Base-by-base conservation (phyloP, 2,888 invertebrate species). In the Apocheima hispidaria region DNA sequence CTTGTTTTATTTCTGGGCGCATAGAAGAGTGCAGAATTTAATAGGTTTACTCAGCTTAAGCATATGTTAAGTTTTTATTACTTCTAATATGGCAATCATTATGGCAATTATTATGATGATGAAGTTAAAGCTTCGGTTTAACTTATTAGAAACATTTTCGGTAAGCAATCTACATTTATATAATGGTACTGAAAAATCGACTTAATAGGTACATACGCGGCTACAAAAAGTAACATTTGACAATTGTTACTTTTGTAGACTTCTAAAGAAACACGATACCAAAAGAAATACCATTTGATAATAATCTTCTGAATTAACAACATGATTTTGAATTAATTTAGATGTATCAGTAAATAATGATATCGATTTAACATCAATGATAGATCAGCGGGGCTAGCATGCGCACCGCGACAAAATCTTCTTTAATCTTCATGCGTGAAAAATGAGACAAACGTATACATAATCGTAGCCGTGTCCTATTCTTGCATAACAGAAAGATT, bases 81-180 rank as follows among this genome's bases (percentile, higher is more conserved):
- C 68, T 60, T 52, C 66, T 81, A 82, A 80, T 84, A 85, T 85
- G 84, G 83, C 83, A 81, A 83, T 81, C 75, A 78, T 82, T 83
- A 88, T 87, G 87, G 88, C 89, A 81, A 71, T 71, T 72, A 74
- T 81, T 48, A 81, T 81, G 81, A 81, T 84, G 82, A 80, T 68
- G 84, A 82, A 82, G 79, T 88, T 88, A 89, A 89, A 90, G 89
- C 88, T 88, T 75, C 81, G 73, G 80, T 79, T 75, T 76, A 77
- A 77, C 52, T 63, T 33, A 57, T 73, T 73, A 75, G 74, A 73
- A 73, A 72, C 18, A n/a, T 10, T 38, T 63, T 68, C 78, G 75
- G 75, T 81, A 79, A 78, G 74, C 78, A 75, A 57, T 70, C 71
- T 80, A 49, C 12, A n/a, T 12, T 30, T 66, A 54, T 71, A 75